Evolutionary conservation across 2,113 vertebrate species (phyloP), one percentile per base, ranked within the genome.

Genomic region (Spea bombifrons): DNA sequence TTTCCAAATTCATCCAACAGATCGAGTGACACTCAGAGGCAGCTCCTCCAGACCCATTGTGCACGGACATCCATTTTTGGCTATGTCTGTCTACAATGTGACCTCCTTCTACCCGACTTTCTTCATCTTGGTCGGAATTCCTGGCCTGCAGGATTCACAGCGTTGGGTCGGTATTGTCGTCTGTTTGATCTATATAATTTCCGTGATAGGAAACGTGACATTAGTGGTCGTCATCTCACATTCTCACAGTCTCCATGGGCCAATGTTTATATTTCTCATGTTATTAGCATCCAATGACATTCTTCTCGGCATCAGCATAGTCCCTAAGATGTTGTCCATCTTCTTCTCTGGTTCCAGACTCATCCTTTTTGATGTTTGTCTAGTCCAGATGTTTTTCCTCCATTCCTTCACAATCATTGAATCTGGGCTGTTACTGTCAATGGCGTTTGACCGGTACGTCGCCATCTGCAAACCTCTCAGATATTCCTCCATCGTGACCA

Each of bases 251-350:
- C 86, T 92, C 0, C 88, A 89, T 0, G 84, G 89, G 43, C 87
- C 90, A 4, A 90, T 87, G 89, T 88, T 88, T 64, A 88, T 82
- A 10, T 88, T 92, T 82, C 87, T 91, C 45, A 86, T 82, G 81
- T 89, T 90, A 85, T 61, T 91, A 84, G 86, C 88, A 0, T 30
- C 49, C 43, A 76, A 76, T 0, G 80, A 80, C 43, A 30, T 71
- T 45, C 53, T 72, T 3, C 66, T 82, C 8, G 30, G 64, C n/a
- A 66, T 71, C 5, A 70, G 15, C 3, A 6, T 74, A 3, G 5
- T 77, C 12, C 84, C 78, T 1, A 61, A 47, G 0, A 59, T 77
- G 5, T 55, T 76, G 49, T 5, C 0, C 0, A 4, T 73, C 4
- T 76, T 76, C 16, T 71, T 53, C 76, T 65, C 79, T 0, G 0